phyloP scores from a whole-genome alignment of 2,113 vertebrate genomes.

The human (Homo sapiens) region GRCh38 chr1:35183501-35184000 shows the following conservation, averaged over 20 bases:
- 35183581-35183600: constrained; percentile 83
- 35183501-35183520: neutral
- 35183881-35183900: constrained; percentile 72
- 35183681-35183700: constrained; percentile 75
- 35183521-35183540: constrained; percentile 40
- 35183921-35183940: constrained; percentile 63
- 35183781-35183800: constrained; percentile 64
- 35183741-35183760: constrained; percentile 72
- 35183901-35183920: constrained; percentile 75
- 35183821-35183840: constrained; percentile 78
- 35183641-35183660: constrained; percentile 83
- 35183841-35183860: constrained; percentile 79
- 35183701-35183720: constrained; percentile 82
- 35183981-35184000: constrained; percentile 73
- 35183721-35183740: constrained; percentile 81
- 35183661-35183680: constrained; percentile 65
- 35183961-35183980: constrained; percentile 39
- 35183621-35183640: constrained; percentile 83
- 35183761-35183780: constrained; percentile 77
- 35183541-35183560: constrained; percentile 77
- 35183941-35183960: constrained; percentile 71
- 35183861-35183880: constrained; percentile 74
- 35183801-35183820: constrained; percentile 65
- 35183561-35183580: constrained; percentile 78
- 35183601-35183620: constrained; percentile 86